Conservation (phyloP, 2,797 vertebrate genomes). For the Phaenicophaeus curvirostris region DNA sequence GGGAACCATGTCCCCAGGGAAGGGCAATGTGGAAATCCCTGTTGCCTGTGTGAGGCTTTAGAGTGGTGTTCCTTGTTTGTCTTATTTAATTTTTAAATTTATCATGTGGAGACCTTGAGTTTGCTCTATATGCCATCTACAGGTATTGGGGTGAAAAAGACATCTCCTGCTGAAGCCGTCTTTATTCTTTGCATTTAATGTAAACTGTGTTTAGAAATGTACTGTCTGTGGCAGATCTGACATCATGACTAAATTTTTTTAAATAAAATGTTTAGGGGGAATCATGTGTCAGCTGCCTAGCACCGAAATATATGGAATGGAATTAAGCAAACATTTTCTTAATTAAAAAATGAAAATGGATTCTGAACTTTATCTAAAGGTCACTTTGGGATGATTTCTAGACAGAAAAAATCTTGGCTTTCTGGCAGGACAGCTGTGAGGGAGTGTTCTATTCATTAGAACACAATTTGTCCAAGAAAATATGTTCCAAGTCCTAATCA, state of each 20-base stretch:
- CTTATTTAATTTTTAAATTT: not conserved
- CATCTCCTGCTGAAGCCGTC: not conserved
- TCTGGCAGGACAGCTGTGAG: conserved; percentile 79
- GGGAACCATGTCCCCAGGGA: not conserved
- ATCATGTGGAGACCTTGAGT: not conserved
- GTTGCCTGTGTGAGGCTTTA: not conserved
- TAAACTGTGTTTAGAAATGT: conserved; percentile 34
- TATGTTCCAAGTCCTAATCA: conserved; percentile 83
- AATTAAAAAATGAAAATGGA: conserved; percentile 71
- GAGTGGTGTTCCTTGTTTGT: not conserved
- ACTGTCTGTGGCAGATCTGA: conserved; percentile 50
- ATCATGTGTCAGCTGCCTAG: conserved; percentile 49
- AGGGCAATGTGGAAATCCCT: not conserved
- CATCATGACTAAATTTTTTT: conserved; percentile 43
- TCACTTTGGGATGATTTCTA: conserved; percentile 82
- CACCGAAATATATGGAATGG: conserved; percentile 64
- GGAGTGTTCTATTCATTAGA: conserved; percentile 79
- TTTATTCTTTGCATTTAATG: conserved; percentile 17
- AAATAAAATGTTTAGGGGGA: conserved; percentile 31
- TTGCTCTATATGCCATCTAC: not conserved
- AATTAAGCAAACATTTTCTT: conserved; percentile 66
- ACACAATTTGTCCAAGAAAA: conserved; percentile 79
- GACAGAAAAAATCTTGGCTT: conserved; percentile 77
- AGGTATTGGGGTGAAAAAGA: not conserved
- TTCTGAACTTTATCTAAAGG: conserved; percentile 76